phyloP scores from a whole-genome alignment of 1,140 invertebrate species.

The Lepidurus arcticus region DNA sequence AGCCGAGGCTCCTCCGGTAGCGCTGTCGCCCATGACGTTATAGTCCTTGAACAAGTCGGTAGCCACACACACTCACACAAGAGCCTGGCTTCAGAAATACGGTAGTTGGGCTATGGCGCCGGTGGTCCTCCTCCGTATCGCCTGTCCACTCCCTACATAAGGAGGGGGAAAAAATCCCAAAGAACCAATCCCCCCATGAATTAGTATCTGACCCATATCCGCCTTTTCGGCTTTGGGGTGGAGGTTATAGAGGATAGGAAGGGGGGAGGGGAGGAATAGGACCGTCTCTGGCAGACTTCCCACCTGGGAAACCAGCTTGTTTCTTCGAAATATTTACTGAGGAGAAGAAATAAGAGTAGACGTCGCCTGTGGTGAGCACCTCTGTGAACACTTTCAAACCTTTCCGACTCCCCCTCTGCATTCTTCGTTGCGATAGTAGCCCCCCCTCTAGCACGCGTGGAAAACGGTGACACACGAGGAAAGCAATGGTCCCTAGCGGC shows the following conservation, averaged over 20 bases:
- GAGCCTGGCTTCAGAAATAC: background rate
- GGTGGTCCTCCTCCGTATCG: background rate
- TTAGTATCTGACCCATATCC: background rate
- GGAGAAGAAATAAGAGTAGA: background rate
- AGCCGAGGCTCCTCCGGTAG: background rate
- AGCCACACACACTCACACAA: background rate
- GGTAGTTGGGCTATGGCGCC: background rate
- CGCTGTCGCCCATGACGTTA: slow-evolving; percentile 4
- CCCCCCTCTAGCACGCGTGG: background rate
- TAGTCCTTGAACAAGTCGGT: background rate
- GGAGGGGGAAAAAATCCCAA: background rate
- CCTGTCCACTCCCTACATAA: slow-evolving; percentile 21
- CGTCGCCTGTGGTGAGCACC: background rate
- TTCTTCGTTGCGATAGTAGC: background rate
- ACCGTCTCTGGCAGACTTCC: background rate
- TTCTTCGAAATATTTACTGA: background rate
- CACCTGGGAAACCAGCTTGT: background rate
- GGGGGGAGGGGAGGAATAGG: background rate
- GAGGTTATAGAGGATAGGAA: background rate
- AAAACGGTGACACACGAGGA: background rate
- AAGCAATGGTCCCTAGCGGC: background rate
- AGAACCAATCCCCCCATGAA: background rate
- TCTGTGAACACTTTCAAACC: background rate
- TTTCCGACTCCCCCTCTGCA: background rate
- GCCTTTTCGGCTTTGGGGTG: background rate